Percentiles rank a stretch among this genome's conserved stretches.
These are phyloP conservation scores for Macrochelys suwanniensis DNA, from an alignment of 2,797 vertebrate species.

Conservation along the genomic window DNA sequence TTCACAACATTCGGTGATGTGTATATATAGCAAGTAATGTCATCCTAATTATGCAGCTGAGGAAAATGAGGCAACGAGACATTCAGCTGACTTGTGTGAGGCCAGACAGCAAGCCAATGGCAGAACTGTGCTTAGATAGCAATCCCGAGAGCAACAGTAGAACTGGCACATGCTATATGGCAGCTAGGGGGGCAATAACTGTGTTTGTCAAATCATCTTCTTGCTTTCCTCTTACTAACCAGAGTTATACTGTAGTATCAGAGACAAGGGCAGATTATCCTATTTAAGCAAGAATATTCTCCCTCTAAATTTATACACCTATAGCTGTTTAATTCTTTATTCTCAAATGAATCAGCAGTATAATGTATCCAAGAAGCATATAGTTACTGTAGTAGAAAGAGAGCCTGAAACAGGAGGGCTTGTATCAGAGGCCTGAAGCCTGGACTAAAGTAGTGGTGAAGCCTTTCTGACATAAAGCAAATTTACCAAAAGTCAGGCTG, in stretches of 20 bases:
- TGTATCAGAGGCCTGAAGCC: no score
- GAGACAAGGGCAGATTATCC: background rate
- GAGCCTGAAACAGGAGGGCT: no score
- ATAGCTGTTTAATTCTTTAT: background rate
- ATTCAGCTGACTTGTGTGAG: background rate
- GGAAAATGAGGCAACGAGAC: background rate
- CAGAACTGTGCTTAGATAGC: background rate
- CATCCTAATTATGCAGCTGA: background rate
- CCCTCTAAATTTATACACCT: rapidly evolving
- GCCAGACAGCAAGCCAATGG: background rate
- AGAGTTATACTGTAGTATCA: background rate
- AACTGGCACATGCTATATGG: background rate
- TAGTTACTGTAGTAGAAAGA: no score
- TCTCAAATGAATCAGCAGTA: background rate
- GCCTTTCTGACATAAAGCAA: no score
- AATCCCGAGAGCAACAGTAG: background rate
- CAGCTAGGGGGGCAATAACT: background rate
- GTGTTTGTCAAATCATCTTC: background rate
- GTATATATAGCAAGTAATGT: background rate
- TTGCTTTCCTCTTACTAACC: background rate
- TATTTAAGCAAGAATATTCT: background rate
- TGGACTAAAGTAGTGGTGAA: no score
- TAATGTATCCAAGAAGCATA: background rate
- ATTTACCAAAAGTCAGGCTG: no score
- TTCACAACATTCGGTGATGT: background rate